Conservation (phyloP, 2,113 vertebrate species). For the Sitta europaea region DNA sequence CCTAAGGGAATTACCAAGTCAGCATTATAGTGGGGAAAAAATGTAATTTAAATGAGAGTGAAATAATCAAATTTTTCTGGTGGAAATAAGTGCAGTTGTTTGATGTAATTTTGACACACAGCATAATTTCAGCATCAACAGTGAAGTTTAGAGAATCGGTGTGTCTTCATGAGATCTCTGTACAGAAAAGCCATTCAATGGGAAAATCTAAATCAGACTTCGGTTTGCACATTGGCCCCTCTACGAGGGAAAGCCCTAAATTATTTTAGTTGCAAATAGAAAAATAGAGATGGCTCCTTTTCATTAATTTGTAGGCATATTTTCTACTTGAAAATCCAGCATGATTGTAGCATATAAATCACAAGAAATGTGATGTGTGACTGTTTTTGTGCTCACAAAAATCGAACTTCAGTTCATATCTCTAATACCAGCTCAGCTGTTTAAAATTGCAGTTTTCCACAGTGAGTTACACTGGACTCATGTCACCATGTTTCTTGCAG, state of each 20-base stretch:
- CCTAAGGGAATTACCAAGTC: constrained; percentile 69
- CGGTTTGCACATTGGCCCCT: neutral
- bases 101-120: constrained; percentile 69
- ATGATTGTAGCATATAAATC: neutral
- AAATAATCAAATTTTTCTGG: constrained; percentile 72
- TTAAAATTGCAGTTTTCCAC: neutral
- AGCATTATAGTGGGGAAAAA: constrained; percentile 30
- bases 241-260: neutral
- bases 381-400: neutral
- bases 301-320: neutral
- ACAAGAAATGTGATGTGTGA: neutral
- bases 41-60: constrained; percentile 66
- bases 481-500: neutral
- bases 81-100: constrained; percentile 68
- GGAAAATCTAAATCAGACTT: constrained; percentile 33
- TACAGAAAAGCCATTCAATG: neutral
- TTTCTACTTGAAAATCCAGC: constrained; percentile 17
- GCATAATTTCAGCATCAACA: constrained; percentile 59
- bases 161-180: constrained; percentile 28
- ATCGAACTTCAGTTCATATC: neutral
- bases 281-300: neutral
- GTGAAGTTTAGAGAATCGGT: constrained; percentile 38
- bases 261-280: neutral
- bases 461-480: neutral
- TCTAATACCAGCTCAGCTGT: neutral